Evolutionary conservation across 2,113 vertebrate species (phyloP), one percentile per base, ranked within the genome.

Genomic region (Scophthalmus maximus): DNA sequence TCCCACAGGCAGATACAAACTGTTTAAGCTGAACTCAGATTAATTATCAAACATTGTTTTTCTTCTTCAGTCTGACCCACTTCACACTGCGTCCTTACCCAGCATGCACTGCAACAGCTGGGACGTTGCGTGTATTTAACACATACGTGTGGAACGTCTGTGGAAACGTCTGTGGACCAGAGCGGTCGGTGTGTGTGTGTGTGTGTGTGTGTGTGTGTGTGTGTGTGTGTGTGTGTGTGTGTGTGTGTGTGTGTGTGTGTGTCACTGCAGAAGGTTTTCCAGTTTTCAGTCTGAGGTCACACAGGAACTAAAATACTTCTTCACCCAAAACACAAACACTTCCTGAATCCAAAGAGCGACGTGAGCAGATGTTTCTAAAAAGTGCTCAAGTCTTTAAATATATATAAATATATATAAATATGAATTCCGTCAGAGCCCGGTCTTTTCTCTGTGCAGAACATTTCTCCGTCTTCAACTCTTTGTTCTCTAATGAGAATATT

Each of bases 101-200:
- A 46, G 49, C 25, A 56, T 9, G 9, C 51, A 10, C 75, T 52
- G 23, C 55, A 69, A 71, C 71, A 68, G 59, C 59, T 72, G n/a
- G n/a, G n/a, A n/a, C n/a, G n/a, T n/a, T n/a, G n/a, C n/a, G n/a
- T 67, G 70, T 86, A 91, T 89, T 82, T 80, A 70, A 72, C 46
- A 49, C 46, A 6, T 6, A 6, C 10, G 49, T 51, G 46, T 49
- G n/a, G n/a, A n/a, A n/a, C n/a, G n/a, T 49, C n/a, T n/a, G n/a
- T n/a, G n/a, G n/a, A 20, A 26, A 68, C 59, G 57, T 80, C 85
- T 27, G n/a, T n/a, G n/a, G n/a, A n/a, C n/a, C n/a, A n/a, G 36
- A 10, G 36, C 11, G 36, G 36, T 38, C n/a, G n/a, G 36, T 38
- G 7, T 38, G 36, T 38, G 7, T 38, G 42, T 44, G 17, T n/a